A percentile compares a stretch with the other conserved stretches of the same genome.
Conservation (phyloP, 1,140 invertebrate species). For the Melitaea cinxia region DNA sequence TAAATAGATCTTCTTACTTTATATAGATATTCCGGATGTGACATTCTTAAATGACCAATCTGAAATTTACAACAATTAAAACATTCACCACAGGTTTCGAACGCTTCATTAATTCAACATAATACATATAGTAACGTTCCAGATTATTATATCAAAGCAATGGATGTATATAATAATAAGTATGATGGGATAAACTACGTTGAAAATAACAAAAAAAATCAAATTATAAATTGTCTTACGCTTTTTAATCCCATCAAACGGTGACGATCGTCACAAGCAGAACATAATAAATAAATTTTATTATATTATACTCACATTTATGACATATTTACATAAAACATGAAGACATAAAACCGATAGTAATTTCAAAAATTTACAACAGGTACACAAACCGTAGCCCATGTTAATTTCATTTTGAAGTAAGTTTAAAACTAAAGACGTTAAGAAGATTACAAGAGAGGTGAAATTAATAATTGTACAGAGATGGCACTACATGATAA, state of each 20-base stretch:
- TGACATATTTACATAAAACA: slow-evolving; percentile 3
- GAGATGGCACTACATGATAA: slow-evolving; percentile 40
- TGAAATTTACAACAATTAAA: slow-evolving; percentile 61
- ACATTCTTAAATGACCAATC: slow-evolving; percentile 81
- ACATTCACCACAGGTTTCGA: slow-evolving; percentile 22
- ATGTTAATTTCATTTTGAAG: not conserved
- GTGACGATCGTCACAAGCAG: not conserved
- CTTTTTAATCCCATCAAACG: not conserved
- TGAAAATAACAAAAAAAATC: not conserved
- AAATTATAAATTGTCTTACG: slow-evolving; percentile 1
- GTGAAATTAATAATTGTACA: not conserved
- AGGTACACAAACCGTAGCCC: not conserved
- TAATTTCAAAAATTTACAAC: slow-evolving; percentile 5
- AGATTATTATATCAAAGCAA: not conserved
- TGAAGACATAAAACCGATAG: not conserved
- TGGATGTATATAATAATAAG: slow-evolving; percentile 1
- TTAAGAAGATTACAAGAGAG: not conserved
- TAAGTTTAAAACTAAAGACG: not conserved
- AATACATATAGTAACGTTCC: not conserved
- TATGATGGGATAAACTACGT: slow-evolving; percentile 7
- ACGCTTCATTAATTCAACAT: slow-evolving; percentile 1
- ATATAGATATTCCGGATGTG: slow-evolving; percentile 72
- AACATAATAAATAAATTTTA: slow-evolving; percentile 1
- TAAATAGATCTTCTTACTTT: slow-evolving; percentile 38
- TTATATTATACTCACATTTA: not conserved